A percentile compares a stretch with the other conserved stretches of the same genome.
phyloP scores from a whole-genome alignment of 2,797 vertebrate genomes.

The Nothura maculosa region DNA sequence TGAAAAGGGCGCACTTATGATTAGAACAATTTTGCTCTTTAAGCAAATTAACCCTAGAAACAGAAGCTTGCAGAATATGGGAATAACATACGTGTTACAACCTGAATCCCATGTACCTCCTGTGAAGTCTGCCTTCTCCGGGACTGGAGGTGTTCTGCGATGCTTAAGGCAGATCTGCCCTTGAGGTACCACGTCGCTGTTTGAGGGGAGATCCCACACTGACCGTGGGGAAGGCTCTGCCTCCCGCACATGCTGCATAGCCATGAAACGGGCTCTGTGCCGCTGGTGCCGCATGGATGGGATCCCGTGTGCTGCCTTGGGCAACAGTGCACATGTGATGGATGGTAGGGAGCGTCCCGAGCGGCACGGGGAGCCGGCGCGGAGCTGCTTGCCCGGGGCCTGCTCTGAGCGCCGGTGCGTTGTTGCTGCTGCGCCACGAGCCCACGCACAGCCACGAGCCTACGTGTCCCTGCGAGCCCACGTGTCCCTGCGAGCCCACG shows the following conservation, averaged over 20 bases:
- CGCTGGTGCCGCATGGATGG: background rate
- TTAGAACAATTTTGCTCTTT: conserved; percentile 31
- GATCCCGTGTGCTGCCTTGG: background rate
- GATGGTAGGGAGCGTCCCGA: background rate
- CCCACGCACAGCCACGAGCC: too few relatives aligned
- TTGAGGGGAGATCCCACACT: conserved; percentile 17
- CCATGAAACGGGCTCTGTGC: background rate
- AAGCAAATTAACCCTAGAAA: conserved; percentile 40
- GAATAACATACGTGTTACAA: conserved; percentile 55
- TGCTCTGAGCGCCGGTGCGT: too few relatives aligned
- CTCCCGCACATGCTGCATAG: background rate
- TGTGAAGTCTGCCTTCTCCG: background rate
- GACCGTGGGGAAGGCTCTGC: background rate
- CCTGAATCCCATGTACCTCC: conserved; percentile 28
- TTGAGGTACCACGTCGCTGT: background rate
- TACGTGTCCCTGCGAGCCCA: too few relatives aligned
- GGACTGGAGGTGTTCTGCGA: background rate
- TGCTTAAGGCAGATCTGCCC: conserved; percentile 5
- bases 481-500: too few relatives aligned
- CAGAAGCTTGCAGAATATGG: conserved; percentile 13
- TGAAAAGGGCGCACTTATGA: conserved; percentile 1
- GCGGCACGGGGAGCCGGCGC: background rate
- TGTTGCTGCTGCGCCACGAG: too few relatives aligned
- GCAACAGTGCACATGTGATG: too few relatives aligned
- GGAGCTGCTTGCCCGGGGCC: background rate